Evolutionary conservation across 2,797 vertebrate species (phyloP).

Genomic region (Pelobates cultripes): DNA sequence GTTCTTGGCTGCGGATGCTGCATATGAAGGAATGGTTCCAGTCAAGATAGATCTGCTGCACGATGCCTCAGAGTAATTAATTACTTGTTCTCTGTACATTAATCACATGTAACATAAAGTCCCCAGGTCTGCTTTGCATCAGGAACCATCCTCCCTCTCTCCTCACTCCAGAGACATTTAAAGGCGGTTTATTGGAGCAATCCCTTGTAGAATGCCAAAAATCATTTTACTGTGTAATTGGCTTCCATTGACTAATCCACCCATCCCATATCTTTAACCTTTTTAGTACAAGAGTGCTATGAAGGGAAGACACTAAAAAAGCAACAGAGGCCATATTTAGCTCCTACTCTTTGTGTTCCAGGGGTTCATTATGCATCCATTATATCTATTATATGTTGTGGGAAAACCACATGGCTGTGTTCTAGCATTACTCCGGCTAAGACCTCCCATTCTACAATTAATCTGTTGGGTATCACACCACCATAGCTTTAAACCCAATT

Average conservation of each 20-base stretch:
- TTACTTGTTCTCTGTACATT: too few species aligned
- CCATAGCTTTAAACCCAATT: too few species aligned
- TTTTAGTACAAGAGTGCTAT: background rate
- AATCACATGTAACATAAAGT: too few species aligned
- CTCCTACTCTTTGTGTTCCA: too few species aligned
- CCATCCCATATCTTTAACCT: background rate
- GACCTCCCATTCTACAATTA: too few species aligned
- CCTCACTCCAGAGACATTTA: background rate
- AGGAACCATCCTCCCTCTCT: background rate
- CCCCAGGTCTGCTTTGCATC: background rate
- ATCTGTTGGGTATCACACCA: too few species aligned
- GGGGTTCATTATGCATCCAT: too few species aligned
- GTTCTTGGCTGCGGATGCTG: background rate
- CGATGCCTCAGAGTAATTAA: background rate
- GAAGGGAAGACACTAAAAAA: too few species aligned
- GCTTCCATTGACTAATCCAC: constrained; percentile 14
- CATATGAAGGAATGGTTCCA: background rate
- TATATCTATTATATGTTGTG: too few species aligned
- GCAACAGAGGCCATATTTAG: too few species aligned
- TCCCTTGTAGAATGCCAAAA: background rate
- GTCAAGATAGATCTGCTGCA: background rate
- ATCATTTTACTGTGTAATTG: constrained; percentile 12
- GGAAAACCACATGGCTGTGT: too few species aligned
- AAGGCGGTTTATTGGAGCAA: background rate
- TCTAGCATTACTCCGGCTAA: too few species aligned